Evolutionary conservation across 2,888 invertebrate genomes (phyloP).

Genomic region (Macrosoma leucophasiata): DNA sequence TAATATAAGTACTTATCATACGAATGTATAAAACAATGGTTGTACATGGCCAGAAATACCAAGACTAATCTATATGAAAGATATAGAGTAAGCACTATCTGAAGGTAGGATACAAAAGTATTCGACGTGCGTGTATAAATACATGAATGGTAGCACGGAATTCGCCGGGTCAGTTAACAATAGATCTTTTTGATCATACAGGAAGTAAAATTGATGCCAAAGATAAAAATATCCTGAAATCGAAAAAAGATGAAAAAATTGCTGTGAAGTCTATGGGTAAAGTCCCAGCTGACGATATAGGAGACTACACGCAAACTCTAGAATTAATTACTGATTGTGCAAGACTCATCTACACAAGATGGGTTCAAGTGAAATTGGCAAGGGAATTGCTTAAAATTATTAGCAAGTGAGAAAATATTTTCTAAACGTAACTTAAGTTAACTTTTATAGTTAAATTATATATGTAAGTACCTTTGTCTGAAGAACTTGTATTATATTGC

Average conservation of each 20-base stretch:
- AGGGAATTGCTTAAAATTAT: slow-evolving; percentile 44
- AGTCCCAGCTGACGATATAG: slow-evolving; percentile 30
- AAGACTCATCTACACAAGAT: slow-evolving; percentile 45
- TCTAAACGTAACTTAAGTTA: no score
- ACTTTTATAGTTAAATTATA: no score
- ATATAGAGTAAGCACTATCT: no score
- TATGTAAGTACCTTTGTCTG: no score
- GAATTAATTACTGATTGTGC: slow-evolving; percentile 50
- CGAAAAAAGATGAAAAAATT: slow-evolving; percentile 34
- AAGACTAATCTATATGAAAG: no score
- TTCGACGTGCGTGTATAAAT: no score
- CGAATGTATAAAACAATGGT: no score
- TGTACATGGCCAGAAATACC: background rate
- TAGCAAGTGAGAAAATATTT: slow-evolving; percentile 36
- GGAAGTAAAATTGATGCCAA: slow-evolving; percentile 23
- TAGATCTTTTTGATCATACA: slow-evolving; percentile 1
- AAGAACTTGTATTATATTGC: no score
- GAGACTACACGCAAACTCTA: slow-evolving; percentile 45
- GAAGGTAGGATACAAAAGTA: no score
- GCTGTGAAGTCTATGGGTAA: slow-evolving; percentile 29
- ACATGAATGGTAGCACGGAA: no score
- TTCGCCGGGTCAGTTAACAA: no score
- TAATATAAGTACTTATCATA: no score
- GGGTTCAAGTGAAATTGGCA: slow-evolving; percentile 51
- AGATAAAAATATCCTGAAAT: slow-evolving; percentile 32